phyloP scores from a whole-genome alignment of 2,113 vertebrate species.

The Riparia riparia region DNA sequence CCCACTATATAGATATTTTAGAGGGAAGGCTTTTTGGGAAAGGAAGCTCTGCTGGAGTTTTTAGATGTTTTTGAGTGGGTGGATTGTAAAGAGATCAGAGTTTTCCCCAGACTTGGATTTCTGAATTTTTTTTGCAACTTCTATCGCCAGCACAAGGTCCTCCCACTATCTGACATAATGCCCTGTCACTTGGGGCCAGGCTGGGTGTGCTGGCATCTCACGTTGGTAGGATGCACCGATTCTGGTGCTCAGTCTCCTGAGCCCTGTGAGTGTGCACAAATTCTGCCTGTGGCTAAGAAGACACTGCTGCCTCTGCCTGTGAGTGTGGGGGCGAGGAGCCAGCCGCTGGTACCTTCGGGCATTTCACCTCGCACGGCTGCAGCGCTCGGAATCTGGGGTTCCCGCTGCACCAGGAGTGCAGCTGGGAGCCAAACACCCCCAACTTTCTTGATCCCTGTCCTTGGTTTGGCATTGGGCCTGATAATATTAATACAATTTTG shows the following conservation, averaged over 20 bases:
- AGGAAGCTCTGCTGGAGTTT: not conserved
- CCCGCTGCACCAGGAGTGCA: rapidly evolving
- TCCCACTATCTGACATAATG: not conserved
- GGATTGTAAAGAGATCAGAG: not conserved
- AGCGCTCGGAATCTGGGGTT: rapidly evolving
- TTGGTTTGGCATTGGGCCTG: not conserved
- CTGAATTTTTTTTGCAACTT: not conserved
- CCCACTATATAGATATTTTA: not conserved
- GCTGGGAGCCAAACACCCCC: not conserved
- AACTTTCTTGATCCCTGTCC: not conserved
- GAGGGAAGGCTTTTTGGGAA: not conserved
- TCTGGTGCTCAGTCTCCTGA: not conserved
- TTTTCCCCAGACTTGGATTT: not conserved
- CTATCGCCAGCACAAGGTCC: rapidly evolving
- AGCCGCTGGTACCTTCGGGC: rapidly evolving
- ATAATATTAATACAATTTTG: not conserved
- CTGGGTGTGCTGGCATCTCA: not conserved
- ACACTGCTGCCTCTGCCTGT: not conserved
- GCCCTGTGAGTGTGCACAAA: rapidly evolving
- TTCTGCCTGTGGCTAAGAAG: not conserved
- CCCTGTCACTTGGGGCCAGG: not conserved
- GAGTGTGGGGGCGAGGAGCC: rapidly evolving
- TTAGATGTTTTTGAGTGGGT: not conserved
- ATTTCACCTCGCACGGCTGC: rapidly evolving
- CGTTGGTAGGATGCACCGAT: rapidly evolving